Evolutionary conservation across 2,797 vertebrate species (phyloP).

Genomic region (Schizothorax lantsangensis): DNA sequence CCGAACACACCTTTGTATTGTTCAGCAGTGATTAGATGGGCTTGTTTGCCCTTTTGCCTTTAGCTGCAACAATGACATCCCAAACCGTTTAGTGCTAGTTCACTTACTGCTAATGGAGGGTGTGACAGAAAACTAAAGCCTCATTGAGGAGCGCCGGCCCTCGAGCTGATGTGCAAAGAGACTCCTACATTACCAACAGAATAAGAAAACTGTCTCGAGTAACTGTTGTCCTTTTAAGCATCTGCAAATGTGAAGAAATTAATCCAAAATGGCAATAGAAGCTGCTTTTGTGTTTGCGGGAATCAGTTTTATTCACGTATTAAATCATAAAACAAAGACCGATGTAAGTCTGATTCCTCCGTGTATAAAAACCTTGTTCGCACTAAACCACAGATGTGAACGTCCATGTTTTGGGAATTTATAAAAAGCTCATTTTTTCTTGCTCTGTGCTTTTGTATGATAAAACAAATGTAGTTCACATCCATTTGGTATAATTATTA

Average conservation of each 20-base stretch:
- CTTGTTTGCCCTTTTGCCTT: conserved; percentile 43
- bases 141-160: not conserved
- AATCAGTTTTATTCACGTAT: not conserved
- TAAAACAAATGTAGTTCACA: not conserved
- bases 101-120: conserved; percentile 49
- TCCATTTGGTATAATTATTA: too few relatives aligned
- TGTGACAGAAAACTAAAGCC: conserved; percentile 38
- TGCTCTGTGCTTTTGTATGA: not conserved
- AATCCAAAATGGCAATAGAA: not conserved
- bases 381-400: too few relatives aligned
- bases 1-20: conserved; percentile 43
- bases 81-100: conserved; percentile 54
- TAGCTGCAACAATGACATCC: conserved; percentile 48
- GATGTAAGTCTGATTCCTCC: not conserved
- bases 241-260: not conserved
- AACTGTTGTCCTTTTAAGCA: not conserved
- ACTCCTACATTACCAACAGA: not conserved
- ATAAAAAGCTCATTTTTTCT: not conserved
- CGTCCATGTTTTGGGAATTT: not conserved
- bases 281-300: not conserved
- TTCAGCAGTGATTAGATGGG: conserved; percentile 35
- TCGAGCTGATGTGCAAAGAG: not conserved
- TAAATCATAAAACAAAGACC: not conserved
- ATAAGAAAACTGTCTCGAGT: not conserved
- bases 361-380: not conserved